These are phyloP conservation scores for Steromphala cineraria DNA, from an alignment of 2,888 invertebrate genomes.

Conservation along the genomic window DNA sequence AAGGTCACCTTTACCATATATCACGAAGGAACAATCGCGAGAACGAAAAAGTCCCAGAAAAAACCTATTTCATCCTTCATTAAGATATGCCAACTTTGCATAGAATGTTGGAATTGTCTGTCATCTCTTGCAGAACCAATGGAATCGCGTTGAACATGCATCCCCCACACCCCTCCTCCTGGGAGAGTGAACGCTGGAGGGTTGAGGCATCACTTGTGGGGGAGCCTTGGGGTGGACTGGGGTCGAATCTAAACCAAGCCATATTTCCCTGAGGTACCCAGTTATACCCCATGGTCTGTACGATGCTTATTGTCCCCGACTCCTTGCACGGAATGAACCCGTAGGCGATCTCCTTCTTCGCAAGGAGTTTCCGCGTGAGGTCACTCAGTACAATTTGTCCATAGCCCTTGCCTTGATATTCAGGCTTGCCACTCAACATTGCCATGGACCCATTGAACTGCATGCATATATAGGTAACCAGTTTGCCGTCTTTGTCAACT, in stretches of 20 bases:
- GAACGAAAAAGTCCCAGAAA: too few relatives aligned
- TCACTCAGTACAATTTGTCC: conserved; percentile 61
- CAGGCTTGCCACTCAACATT: conserved; percentile 62
- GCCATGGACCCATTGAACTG: conserved; percentile 69
- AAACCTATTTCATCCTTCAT: too few relatives aligned
- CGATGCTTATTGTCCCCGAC: conserved; percentile 54
- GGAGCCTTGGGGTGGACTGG: conserved; percentile 9
- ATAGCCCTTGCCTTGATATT: conserved; percentile 56
- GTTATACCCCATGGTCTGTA: conserved; percentile 60
- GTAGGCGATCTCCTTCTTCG: conserved; percentile 58
- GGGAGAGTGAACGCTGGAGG: background rate
- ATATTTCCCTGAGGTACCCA: conserved; percentile 68
- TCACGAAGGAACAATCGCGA: too few relatives aligned
- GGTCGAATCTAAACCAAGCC: conserved; percentile 58
- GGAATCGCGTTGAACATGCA: conserved; percentile 24
- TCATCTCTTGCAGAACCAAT: conserved; percentile 3
- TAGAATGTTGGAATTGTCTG: background rate
- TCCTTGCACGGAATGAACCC: conserved; percentile 64
- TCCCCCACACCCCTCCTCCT: background rate
- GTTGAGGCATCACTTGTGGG: background rate
- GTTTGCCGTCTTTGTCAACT: conserved; percentile 48
- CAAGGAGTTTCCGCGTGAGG: conserved; percentile 55
- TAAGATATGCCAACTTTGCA: conserved; percentile 1
- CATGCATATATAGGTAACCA: conserved; percentile 67
- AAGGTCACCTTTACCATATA: too few relatives aligned